A percentile compares a stretch with the other conserved stretches of the same genome.
Evolutionary conservation across 2,113 vertebrate species (phyloP).

Genomic region (Hemiprocne comata): DNA sequence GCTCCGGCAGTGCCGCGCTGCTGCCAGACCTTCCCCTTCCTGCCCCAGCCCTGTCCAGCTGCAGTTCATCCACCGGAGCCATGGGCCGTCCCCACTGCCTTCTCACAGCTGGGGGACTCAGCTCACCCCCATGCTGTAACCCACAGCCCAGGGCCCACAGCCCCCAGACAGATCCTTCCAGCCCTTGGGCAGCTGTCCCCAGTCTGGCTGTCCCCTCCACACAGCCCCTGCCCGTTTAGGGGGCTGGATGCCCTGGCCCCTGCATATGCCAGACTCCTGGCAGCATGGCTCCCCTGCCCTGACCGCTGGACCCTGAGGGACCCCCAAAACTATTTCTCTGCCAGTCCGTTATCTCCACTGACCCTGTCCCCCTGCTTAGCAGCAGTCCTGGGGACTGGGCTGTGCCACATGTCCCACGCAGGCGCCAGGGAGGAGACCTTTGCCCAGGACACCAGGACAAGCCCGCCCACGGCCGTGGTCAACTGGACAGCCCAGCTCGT

Average conservation of each 20-base stretch:
- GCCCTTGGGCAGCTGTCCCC: not conserved
- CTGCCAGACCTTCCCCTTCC: slow-evolving; percentile 29
- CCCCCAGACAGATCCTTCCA: rapidly evolving
- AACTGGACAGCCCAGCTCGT: not conserved
- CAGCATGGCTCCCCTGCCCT: too few species aligned
- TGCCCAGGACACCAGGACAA: rapidly evolving
- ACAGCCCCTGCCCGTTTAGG: not conserved
- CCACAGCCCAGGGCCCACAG: rapidly evolving
- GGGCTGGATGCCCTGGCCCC: too few species aligned
- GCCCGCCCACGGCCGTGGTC: rapidly evolving
- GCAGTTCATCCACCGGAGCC: rapidly evolving
- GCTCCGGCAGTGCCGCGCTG: not conserved
- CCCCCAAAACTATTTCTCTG: rapidly evolving
- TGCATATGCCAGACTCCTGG: too few species aligned
- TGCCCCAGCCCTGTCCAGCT: not conserved
- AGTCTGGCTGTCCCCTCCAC: not conserved
- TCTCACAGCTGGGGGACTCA: rapidly evolving
- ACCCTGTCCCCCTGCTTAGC: not conserved
- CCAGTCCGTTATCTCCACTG: not conserved
- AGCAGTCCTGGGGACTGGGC: not conserved
- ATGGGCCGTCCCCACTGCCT: rapidly evolving
- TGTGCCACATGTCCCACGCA: not conserved
- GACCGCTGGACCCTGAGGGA: too few species aligned
- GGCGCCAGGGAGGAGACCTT: rapidly evolving
- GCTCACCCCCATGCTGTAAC: not conserved